phyloP scores from a whole-genome alignment of 2,113 vertebrate species.

The Gnathonemus echidnorhynchus region DNA sequence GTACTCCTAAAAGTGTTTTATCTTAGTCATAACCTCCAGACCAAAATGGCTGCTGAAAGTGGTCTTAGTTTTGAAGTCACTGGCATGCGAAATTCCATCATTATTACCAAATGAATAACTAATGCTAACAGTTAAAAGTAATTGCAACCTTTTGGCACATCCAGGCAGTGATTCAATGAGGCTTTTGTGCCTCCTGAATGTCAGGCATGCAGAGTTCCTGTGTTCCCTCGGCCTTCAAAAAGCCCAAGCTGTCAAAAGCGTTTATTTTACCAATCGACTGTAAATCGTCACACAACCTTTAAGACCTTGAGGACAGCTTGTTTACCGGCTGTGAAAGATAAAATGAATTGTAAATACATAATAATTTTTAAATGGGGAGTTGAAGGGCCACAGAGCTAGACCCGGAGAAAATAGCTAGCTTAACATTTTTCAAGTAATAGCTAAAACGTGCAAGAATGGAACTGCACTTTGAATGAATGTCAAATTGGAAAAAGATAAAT shows the following conservation, averaged over 20 bases:
- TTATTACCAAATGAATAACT: not conserved
- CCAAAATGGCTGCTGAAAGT: not conserved
- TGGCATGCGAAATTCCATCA: not conserved
- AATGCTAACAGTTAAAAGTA: not conserved
- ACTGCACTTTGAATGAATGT: not conserved
- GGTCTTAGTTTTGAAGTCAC: not conserved
- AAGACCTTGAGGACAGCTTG: not conserved
- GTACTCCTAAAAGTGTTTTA: not conserved
- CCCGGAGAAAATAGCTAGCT: not conserved
- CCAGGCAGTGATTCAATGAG: not conserved
- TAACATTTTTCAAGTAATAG: constrained; percentile 13
- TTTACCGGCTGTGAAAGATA: constrained; percentile 6
- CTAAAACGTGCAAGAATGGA: constrained; percentile 11
- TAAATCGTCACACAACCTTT: not conserved
- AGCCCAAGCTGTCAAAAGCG: not conserved
- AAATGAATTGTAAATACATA: constrained; percentile 11
- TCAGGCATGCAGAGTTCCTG: not conserved
- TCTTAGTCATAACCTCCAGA: not conserved
- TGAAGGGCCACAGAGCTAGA: not conserved
- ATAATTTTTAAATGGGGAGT: not conserved
- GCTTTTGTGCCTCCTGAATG: not conserved
- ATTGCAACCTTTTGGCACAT: not conserved
- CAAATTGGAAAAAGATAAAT: not conserved
- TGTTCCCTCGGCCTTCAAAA: not conserved
- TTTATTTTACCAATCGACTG: constrained; percentile 12